Evolutionary conservation across 2,888 invertebrate species (phyloP).

Genomic region (Drosophila maculinotata): DNA sequence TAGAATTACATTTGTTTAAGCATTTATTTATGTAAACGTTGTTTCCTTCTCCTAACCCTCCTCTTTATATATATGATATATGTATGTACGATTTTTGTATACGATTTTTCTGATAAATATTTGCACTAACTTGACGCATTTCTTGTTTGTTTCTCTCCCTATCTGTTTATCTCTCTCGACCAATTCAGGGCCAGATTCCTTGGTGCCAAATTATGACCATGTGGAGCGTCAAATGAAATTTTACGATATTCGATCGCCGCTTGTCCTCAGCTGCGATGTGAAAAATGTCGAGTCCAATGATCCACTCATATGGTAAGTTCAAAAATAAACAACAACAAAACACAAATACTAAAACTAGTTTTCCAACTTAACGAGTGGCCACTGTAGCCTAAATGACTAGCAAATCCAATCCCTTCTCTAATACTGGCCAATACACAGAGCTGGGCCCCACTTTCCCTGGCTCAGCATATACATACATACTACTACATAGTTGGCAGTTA

Average conservation of each 20-base stretch:
- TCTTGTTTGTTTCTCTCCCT: constrained; percentile 21
- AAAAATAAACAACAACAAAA: not conserved
- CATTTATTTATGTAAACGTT: constrained; percentile 66
- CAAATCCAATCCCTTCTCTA: not conserved
- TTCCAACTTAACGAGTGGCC: not conserved
- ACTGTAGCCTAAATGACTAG: not conserved
- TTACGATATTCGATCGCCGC: constrained; percentile 82
- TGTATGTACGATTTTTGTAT: constrained; percentile 25
- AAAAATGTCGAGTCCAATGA: constrained; percentile 50
- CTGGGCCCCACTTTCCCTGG: not conserved
- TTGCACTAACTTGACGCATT: constrained; percentile 36
- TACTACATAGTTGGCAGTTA: constrained; percentile 68
- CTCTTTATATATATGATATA: constrained; percentile 4
- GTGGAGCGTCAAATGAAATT: constrained; percentile 79
- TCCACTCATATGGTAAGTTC: constrained; percentile 68
- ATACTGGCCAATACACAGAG: constrained; percentile 12
- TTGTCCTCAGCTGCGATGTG: constrained; percentile 84
- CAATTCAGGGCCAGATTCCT: constrained; percentile 78
- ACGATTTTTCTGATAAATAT: constrained; percentile 21
- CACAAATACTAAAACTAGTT: not conserved
- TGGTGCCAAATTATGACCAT: constrained; percentile 84
- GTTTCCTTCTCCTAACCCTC: constrained; percentile 21
- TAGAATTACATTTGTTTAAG: constrained; percentile 56
- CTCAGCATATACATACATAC: constrained; percentile 17
- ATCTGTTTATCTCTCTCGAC: constrained; percentile 34